Percentiles rank a stretch among this genome's conserved stretches.
phyloP scores from a whole-genome alignment of 2,888 invertebrate species.

The Agonopterix arenella region DNA sequence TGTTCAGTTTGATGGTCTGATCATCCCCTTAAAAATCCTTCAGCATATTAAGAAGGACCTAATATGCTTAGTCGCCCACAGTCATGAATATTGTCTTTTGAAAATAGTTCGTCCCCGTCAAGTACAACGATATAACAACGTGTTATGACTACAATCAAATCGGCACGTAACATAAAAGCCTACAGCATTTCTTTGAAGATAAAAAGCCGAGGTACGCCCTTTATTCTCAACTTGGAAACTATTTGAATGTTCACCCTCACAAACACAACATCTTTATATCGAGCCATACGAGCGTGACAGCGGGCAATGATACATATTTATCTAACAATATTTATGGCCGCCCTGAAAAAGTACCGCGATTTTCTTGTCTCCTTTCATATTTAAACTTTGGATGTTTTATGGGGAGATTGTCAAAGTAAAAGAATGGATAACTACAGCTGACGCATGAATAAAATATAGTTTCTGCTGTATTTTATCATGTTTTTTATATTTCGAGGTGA shows the following conservation, averaged over 20 bases:
- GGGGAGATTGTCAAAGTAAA: conserved; percentile 36
- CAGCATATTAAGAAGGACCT: no score
- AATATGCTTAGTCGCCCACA: no score
- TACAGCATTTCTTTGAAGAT: conserved; percentile 30
- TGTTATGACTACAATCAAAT: conserved; percentile 3
- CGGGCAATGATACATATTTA: conserved; percentile 71
- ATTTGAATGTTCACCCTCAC: conserved; percentile 46
- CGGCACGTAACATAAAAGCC: conserved; percentile 34
- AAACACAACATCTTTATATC: conserved; percentile 34
- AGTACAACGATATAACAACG: no score
- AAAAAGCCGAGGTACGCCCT: conserved; percentile 19
- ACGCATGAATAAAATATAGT: conserved; percentile 33
- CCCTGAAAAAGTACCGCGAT: conserved; percentile 50
- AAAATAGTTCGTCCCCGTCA: no score
- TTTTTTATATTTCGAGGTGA: no score
- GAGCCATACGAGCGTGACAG: conserved; percentile 44
- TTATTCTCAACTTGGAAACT: conserved; percentile 38
- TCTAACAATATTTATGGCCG: conserved; percentile 67
- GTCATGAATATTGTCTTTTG: no score
- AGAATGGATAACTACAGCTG: conserved; percentile 37
- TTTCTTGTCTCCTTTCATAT: conserved; percentile 58
- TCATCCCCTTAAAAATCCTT: no score
- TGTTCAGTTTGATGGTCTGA: no score
- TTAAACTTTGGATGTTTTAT: conserved; percentile 63
- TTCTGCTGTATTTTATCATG: background rate